Evolutionary conservation across 2,113 vertebrate species (phyloP).

Genomic region (Polyodon spathula): DNA sequence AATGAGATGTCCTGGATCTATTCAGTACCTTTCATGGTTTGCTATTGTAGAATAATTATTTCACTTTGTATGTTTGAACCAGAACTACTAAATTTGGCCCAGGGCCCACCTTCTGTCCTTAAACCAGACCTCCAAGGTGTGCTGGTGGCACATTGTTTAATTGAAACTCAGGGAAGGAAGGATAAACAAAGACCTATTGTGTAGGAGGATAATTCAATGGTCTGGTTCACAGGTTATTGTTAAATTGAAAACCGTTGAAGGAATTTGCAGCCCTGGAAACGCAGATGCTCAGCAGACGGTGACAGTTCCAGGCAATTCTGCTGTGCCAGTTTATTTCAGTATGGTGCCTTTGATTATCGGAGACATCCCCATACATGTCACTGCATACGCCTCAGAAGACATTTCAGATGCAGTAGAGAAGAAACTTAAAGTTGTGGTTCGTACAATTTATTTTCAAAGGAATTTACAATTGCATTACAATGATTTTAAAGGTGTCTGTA

Average conservation of each 20-base stretch:
- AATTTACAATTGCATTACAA: neutral
- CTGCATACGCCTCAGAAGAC: slow-evolving; percentile 15
- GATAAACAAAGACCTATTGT: too few species aligned
- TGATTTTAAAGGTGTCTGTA: neutral
- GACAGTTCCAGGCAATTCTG: slow-evolving; percentile 37
- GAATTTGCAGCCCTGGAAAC: slow-evolving; percentile 26
- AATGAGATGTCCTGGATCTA: too few species aligned
- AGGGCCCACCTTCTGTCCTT: too few species aligned
- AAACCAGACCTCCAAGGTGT: too few species aligned
- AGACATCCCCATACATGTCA: slow-evolving; percentile 43
- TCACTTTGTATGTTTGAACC: too few species aligned
- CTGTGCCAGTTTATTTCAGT: slow-evolving; percentile 44
- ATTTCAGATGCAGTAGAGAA: slow-evolving; percentile 25
- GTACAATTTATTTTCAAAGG: neutral
- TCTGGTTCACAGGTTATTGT: slow-evolving; percentile 23
- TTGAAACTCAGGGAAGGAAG: too few species aligned
- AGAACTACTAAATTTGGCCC: too few species aligned
- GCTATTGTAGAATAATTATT: too few species aligned
- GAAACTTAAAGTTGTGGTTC: slow-evolving; percentile 31
- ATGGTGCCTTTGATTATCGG: slow-evolving; percentile 44
- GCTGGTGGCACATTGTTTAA: too few species aligned
- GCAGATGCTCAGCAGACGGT: slow-evolving; percentile 17
- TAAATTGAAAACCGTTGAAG: slow-evolving; percentile 20
- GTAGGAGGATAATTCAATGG: too few species aligned
- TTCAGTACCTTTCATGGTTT: too few species aligned